These are phyloP conservation scores for Aphodius sticticus DNA, from an alignment of 2,888 invertebrate species.

Conservation along the genomic window DNA sequence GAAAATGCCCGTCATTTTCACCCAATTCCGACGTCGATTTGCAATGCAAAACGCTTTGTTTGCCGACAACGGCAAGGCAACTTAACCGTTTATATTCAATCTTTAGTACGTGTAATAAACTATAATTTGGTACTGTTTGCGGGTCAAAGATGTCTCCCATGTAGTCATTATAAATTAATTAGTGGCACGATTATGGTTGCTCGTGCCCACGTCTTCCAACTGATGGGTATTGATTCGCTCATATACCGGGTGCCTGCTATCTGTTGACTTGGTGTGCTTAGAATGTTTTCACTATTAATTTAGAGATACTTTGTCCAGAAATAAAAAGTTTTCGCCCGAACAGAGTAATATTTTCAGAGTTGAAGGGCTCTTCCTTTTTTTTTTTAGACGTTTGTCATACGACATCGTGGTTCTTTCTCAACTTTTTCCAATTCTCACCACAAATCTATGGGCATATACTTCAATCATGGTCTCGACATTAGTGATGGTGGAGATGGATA, in stretches of 20 bases:
- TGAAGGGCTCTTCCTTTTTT: too few relatives aligned
- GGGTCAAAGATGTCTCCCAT: constrained; percentile 4
- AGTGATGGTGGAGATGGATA: too few relatives aligned
- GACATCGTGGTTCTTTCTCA: too few relatives aligned
- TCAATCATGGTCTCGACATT: too few relatives aligned
- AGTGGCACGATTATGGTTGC: neutral
- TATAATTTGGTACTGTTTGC: constrained; percentile 22
- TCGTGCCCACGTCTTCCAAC: constrained; percentile 9
- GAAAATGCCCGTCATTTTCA: constrained; percentile 25
- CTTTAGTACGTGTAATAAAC: constrained; percentile 10
- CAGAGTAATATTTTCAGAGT: too few relatives aligned
- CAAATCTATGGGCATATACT: too few relatives aligned
- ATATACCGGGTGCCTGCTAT: neutral
- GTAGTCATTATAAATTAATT: neutral
- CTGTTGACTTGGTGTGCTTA: too few relatives aligned
- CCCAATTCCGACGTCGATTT: constrained; percentile 18
- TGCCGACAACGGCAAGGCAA: neutral
- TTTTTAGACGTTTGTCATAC: too few relatives aligned
- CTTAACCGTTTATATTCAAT: neutral
- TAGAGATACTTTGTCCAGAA: too few relatives aligned
- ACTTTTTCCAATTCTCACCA: too few relatives aligned
- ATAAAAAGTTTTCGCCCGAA: too few relatives aligned
- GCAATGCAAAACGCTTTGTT: constrained; percentile 24
- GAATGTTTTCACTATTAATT: too few relatives aligned
- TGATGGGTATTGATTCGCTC: neutral